Percentiles rank a stretch among this genome's conserved stretches.
phyloP scores from a whole-genome alignment of 2,113 vertebrate genomes.

The Dolichotis patagonum region DNA sequence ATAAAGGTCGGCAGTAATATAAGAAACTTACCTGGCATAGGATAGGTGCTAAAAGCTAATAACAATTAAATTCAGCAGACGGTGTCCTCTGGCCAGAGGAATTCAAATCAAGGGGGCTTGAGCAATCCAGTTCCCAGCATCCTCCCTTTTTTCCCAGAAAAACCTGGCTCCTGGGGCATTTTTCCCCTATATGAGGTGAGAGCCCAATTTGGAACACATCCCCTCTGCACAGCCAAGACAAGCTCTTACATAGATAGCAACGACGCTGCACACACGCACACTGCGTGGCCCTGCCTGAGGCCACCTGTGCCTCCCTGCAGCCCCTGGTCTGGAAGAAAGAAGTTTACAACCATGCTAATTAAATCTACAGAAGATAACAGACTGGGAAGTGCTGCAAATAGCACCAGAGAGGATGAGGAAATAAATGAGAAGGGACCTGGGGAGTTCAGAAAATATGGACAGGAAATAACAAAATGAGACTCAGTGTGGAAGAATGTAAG shows the following conservation, averaged over 20 bases:
- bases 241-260: background rate
- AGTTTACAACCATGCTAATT: conserved; percentile 71
- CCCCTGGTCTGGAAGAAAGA: conserved; percentile 58
- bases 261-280: background rate
- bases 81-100: background rate
- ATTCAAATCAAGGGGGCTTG: conserved; percentile 40
- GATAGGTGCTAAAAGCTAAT: background rate
- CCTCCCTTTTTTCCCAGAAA: conserved; percentile 74
- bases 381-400: conserved; percentile 54
- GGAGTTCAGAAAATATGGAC: conserved; percentile 78
- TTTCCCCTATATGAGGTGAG: conserved; percentile 57
- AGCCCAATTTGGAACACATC: conserved; percentile 68
- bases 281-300: conserved; percentile 17
- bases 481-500: conserved; percentile 71
- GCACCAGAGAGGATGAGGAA: conserved; percentile 69
- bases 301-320: background rate
- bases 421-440: conserved; percentile 75
- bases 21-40: background rate
- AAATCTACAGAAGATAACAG: conserved; percentile 80
- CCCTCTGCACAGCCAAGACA: conserved; percentile 55
- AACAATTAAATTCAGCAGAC: background rate
- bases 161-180: conserved; percentile 69
- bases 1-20: background rate
- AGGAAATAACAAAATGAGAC: conserved; percentile 82
- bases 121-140: conserved; percentile 68